Evolutionary conservation across 2,113 vertebrate species (phyloP).

Genomic region (Cepphus grylle): DNA sequence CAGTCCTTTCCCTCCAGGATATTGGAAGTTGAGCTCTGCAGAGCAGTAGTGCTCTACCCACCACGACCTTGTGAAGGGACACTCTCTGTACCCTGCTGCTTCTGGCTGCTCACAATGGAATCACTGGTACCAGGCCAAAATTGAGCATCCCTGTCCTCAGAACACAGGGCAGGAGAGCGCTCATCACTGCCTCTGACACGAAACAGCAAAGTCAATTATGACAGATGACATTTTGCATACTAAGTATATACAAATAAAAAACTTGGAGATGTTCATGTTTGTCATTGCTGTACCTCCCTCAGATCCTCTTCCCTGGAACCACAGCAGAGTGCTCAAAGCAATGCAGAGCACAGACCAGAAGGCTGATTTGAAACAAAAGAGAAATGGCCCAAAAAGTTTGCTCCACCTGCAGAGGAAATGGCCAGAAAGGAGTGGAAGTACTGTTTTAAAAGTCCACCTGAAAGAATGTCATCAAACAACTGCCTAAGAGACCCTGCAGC

Average conservation of each 20-base stretch:
- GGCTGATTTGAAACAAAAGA: neutral
- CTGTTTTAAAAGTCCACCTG: neutral
- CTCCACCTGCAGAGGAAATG: neutral
- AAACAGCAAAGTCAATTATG: neutral
- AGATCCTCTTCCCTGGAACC: neutral
- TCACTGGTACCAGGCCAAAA: neutral
- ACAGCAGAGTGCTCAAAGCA: neutral
- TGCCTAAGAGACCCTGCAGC: neutral
- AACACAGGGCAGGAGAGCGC: neutral
- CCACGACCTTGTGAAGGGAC: neutral
- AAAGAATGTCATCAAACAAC: neutral
- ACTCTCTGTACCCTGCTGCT: neutral
- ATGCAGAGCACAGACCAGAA: neutral
- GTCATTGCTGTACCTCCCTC: neutral
- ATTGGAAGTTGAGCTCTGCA: neutral
- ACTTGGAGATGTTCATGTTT: neutral
- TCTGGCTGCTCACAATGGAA: neutral
- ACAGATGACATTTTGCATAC: neutral
- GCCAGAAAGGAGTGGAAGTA: neutral
- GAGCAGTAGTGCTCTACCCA: neutral
- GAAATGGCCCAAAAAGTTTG: neutral
- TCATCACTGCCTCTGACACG: neutral
- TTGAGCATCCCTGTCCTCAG: neutral
- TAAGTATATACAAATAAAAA: fast-evolving
- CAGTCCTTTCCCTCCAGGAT: neutral